Conservation (phyloP, 2,113 vertebrate genomes). For the Lasiurus borealis region DNA sequence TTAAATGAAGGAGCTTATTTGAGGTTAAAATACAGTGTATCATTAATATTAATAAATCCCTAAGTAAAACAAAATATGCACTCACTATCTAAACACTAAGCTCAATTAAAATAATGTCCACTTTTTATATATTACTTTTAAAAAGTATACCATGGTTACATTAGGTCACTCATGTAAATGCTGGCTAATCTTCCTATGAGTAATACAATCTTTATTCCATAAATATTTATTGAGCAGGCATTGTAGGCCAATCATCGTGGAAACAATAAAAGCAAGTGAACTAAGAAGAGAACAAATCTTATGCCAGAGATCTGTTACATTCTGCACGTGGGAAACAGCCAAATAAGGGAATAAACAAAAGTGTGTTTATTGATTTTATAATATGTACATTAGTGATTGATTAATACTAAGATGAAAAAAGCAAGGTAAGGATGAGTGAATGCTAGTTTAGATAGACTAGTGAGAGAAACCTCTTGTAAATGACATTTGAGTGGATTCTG, state of each 20-base stretch:
- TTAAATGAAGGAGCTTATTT: background rate
- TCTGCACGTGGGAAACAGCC: background rate
- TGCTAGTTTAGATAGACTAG: background rate
- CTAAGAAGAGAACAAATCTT: background rate
- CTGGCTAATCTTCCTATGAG: background rate
- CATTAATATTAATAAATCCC: background rate
- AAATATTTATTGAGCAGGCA: background rate
- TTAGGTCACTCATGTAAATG: background rate
- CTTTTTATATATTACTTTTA: background rate
- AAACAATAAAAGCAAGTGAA: background rate
- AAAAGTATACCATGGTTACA: background rate
- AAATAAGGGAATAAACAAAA: background rate
- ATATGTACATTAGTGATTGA: background rate
- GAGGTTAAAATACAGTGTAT: background rate
- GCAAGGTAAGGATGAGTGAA: too few relatives aligned
- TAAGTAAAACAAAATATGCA: background rate
- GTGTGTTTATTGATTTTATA: background rate
- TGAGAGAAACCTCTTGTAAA: background rate
- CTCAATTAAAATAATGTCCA: background rate
- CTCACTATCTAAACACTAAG: background rate
- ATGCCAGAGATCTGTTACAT: background rate
- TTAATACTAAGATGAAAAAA: background rate
- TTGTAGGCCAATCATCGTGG: background rate
- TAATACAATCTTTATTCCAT: background rate
- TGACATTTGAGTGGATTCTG: background rate